Base-by-base conservation (phyloP, 1,140 invertebrate genomes). In the Charaxes varanes region DNA sequence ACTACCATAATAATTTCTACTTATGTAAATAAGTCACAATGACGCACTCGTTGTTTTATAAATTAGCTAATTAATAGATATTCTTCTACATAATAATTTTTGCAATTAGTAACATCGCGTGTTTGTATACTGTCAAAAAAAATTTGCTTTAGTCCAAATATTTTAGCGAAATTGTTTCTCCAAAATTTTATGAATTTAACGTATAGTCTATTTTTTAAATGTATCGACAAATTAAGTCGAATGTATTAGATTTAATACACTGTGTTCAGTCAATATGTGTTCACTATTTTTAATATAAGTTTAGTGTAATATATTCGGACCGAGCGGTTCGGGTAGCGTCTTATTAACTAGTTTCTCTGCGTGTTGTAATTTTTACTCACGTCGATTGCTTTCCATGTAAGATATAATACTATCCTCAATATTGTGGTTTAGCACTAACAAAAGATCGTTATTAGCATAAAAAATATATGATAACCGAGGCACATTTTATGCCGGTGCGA, bases 201-300 rank as follows among this genome's bases (percentile, higher is more conserved):
- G 18, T 41, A 52, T 63, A 64, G 55, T 67, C 32, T 67, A 67
- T 70, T 63, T 62, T 66, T 53, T 56, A 61, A 55, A 62, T 50
- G 28, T 57, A 50, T 62, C 44, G 36, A 4, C 33, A 41, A 24
- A 27, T 53, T n/a, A 44, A 34, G 24, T 59, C 48, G 51, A 54
- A 36, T 49, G 28, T 54, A 53, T 55, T 62, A 55, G 53, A 49
- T 53, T 44, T 55, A 53, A 62, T 49, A 67, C 41, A 40, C 34
- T 73, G 76, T 80, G 76, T 80, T 80, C 76, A 80, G 46, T 71
- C 59, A 53, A 41, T 74, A 72, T 80, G 72, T 80, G 76, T 80
- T 80, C 74, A 79, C 51, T 72, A 61, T 55, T 49, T 31, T 59
- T 50, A 58, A 43, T 51, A 44, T 60, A 61, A 46, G 58, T 54